Base-by-base conservation (phyloP, 2,797 vertebrate genomes). In the Varecia variegata region DNA sequence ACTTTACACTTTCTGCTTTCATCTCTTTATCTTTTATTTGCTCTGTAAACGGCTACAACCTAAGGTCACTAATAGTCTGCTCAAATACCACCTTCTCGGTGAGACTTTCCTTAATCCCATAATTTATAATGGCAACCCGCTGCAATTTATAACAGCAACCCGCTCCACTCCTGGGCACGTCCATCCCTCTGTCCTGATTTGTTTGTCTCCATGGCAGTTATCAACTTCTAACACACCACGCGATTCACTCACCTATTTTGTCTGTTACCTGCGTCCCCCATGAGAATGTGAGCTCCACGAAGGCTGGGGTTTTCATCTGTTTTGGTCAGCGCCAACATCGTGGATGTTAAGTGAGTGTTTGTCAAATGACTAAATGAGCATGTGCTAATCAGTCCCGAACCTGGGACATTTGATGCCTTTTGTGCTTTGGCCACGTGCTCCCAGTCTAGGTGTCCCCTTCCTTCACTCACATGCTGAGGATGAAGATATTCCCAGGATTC, bases 1-100 rank as follows among this genome's bases (percentile, higher is more conserved):
- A 30, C 30, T 82, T 58, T 67, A 50, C 20, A 50, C 38, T 94
- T 89, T 71, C 79, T 82, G 74, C 58, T 88, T 93, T 58, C 52
- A 35, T 40, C 38, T 86, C 92, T 79, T 93, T 93, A 25, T 58
- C 70, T 82, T 52, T 90, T 56, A 47, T 89, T 95, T 74, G 82
- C 62, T 60, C 56, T 50, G 35, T 70, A 86, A 89, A 92, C 23
- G 65, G 50, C 47, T 45, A 89, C 73, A 88, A 86, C 5, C 14
- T 20, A 45, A 86, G 80, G 82, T 97, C 95, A 65, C 45, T 77
- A 70, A 67, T 43, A 81, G 60, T 76, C 35, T 67, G 40, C 40
- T 89, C 73, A 58, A 86, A 71, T n/a, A 60, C 68, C 91, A 89
- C 52, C 20, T 89, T 86, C 73, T 45, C 62, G 32, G 25, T 3